Evolutionary conservation across 2,888 invertebrate species (phyloP), one percentile per base, ranked within the genome.

Genomic region (Nasonovia ribisnigri): DNA sequence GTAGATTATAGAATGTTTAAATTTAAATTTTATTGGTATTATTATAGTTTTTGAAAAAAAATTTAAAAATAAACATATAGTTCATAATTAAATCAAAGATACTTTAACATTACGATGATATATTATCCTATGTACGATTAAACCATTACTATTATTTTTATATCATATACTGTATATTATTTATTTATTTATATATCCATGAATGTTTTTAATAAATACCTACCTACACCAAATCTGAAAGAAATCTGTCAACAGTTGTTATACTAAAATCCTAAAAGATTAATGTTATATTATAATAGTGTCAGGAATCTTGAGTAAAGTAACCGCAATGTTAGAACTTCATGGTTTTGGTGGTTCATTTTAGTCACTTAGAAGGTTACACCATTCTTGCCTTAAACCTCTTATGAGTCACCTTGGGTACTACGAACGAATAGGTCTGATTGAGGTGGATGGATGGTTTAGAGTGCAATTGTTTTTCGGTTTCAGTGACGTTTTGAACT

Each of bases 21-120:
- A 54, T 91, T 84, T 84, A 20, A 24, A 91, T 91, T 42, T 91
- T 42, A 51, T 84, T 29, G 84, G 51, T 91, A 24, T 84, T 91
- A 24, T 84, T 86, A 11, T 84, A 29, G 0, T 48, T 16, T n/a
- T 57, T 51, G 26, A 77, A 77, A 36, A 36, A 67, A 60, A 60
- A 51, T 1, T 48, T 13, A 57, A 88, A 87, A 36, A 43, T 20
- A 57, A 88, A 6, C 29, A 26, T 42, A 4, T 2, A 29, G 46
- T 46, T 6, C 16, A 16, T 46, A 1, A 86, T 46, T 3, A 3
- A 43, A 43, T 36, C 6, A 46, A 13, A n/a, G 16, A 86, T 86
- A 86, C 46, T 86, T 77, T 84, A 36, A 84, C 84, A 84, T 16
- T 84, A 24, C 24, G 5, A 1, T 84, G 8, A 26, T 26, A 57